Base-by-base conservation (phyloP, 2,888 invertebrate genomes). In the Hirtodrosophila trivittata region DNA sequence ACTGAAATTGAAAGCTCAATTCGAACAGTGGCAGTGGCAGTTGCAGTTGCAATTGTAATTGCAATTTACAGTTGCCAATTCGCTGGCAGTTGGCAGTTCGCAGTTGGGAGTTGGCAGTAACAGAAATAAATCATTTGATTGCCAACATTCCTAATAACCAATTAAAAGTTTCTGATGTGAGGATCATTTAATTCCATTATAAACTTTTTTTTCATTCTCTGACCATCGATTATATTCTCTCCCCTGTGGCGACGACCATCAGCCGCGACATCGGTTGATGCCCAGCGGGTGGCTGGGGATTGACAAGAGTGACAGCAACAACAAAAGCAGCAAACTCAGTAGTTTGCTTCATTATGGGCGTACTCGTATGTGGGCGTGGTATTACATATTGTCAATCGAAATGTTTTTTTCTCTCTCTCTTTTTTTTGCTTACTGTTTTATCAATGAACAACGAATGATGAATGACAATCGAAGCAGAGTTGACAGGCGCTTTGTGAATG, bases 121-220 rank as follows among this genome's bases (percentile, higher is more conserved):
- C 28, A 9, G 35, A 38, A 21, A 63, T 63, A 45, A 69, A 74
- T 65, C 49, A 74, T 68, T 52, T 41, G 39, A n/a, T 39, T 55
- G 16, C 35, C 50, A 60, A 55, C 58, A 65, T 64, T 75, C 46
- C 67, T 59, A 59, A 70, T 72, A 75, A 75, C 69, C 75, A 80
- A 85, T 80, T 80, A 85, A 85, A 82, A 85, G 60, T 78, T 75
- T 49, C 21, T n/a, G 30, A 37, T 35, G 14, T 28, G 51, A 43
- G 51, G 35, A 66, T 64, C 63, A 75, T 63, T 66, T 54, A 47
- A 66, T 72, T 68, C 41, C 43, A 58, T 60, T 60, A 28, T 4
- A 8, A 77, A 80, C 60, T 52, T 75, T 50, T 5, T 37, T 28
- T 41, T 33, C 6, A 39, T 26, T 43, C 32, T 38, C 12, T n/a